These are phyloP conservation scores for Melanchra persicariae DNA, from an alignment of 2,888 invertebrate genomes.

Conservation along the genomic window DNA sequence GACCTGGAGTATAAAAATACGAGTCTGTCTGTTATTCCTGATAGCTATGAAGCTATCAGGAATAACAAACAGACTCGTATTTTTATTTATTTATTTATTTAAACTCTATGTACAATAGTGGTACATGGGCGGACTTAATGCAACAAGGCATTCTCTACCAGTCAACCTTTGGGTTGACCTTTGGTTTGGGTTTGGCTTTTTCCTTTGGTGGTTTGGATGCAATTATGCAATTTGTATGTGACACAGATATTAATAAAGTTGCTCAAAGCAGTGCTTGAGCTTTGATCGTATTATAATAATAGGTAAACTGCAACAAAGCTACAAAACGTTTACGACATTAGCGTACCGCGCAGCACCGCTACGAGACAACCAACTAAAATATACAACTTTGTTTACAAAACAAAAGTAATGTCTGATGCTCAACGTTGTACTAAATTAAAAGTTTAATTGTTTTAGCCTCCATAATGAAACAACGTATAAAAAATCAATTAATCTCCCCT, in stretches of 20 bases:
- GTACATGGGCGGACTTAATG: too few species aligned
- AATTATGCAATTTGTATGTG: too few species aligned
- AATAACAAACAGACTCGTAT: too few species aligned
- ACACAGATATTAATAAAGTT: neutral
- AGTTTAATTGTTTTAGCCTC: constrained; percentile 41
- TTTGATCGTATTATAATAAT: neutral
- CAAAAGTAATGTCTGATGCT: constrained; percentile 26
- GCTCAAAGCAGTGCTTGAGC: neutral
- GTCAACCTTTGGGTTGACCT: too few species aligned
- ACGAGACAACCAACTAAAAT: constrained; percentile 16
- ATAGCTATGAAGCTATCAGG: too few species aligned
- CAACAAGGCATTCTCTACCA: too few species aligned
- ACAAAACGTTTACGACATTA: constrained; percentile 25
- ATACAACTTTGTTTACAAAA: constrained; percentile 8
- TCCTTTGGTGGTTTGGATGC: too few species aligned
- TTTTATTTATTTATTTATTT: too few species aligned
- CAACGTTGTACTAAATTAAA: constrained; percentile 24
- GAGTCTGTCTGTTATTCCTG: too few species aligned
- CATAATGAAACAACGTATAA: constrained; percentile 22
- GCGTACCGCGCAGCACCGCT: constrained; percentile 46
- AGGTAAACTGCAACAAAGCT: neutral
- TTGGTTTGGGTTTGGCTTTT: too few species aligned
- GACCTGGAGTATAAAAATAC: too few species aligned
- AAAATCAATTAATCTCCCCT: constrained; percentile 54
- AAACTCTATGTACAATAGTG: too few species aligned